Percentiles rank a stretch among this genome's conserved stretches.
These are phyloP conservation scores for Struthio camelus DNA, from an alignment of 2,113 vertebrate genomes.

Conservation along the genomic window DNA sequence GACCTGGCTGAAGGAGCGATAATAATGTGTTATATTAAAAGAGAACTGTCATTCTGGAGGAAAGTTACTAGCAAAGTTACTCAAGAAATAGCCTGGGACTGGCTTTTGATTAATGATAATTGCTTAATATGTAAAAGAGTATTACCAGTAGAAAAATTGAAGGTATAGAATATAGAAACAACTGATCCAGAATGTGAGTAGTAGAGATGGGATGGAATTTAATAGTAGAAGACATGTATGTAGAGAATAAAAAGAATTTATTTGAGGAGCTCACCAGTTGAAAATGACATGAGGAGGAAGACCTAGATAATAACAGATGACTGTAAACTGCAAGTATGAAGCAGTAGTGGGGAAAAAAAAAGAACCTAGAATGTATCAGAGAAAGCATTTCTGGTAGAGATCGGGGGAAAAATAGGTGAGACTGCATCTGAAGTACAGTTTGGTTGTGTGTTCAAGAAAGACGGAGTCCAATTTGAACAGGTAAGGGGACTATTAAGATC, in stretches of 20 bases:
- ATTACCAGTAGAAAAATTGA: neutral
- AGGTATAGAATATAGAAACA: neutral
- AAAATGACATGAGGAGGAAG: neutral
- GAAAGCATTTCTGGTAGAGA: neutral
- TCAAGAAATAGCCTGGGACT: neutral
- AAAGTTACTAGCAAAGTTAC: neutral
- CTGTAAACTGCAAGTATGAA: neutral
- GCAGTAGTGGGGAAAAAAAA: too few species aligned
- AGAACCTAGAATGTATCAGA: neutral
- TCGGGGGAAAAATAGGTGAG: neutral
- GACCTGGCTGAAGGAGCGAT: neutral
- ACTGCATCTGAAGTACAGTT: neutral
- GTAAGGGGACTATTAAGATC: neutral
- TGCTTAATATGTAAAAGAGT: neutral
- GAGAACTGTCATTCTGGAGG: neutral
- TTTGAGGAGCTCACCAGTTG: neutral
- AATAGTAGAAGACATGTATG: neutral
- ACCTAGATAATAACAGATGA: neutral
- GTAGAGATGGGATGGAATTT: neutral
- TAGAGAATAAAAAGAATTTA: neutral
- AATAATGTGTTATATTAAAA: neutral
- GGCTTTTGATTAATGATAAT: neutral
- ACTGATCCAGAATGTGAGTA: neutral
- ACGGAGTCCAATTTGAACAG: neutral
- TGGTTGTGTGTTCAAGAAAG: neutral